Base-by-base conservation (phyloP, 2,113 vertebrate species). In the Struthio camelus region DNA sequence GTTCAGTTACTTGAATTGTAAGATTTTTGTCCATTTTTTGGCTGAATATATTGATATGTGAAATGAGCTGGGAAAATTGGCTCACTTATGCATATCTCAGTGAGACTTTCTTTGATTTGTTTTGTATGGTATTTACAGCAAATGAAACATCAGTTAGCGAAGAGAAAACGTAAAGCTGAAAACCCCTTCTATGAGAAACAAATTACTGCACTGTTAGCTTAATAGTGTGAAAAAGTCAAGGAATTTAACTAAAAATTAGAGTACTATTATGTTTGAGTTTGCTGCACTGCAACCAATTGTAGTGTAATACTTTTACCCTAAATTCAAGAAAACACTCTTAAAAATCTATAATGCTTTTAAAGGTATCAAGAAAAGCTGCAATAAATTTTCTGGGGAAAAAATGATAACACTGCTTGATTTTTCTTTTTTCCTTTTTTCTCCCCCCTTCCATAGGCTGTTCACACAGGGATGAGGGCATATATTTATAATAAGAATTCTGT, bases 391-490 rank as follows among this genome's bases (percentile, higher is more conserved):
- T 7, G 34, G 12, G 3, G 30, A 4, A 1, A 24, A 22, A 18
- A 25, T 7, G 3, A n/a, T 69, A 77, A 44, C 24, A 6, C 66
- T 79, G 19, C 40, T 75, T 87, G 38, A 96, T 40, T 83, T 44
- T 1, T 8, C 2, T 48, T 23, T 85, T 0, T 71, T 70, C n/a
- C 19, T 10, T 66, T 27, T 62, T 24, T 13, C 27, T 15, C 9
- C 32, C 17, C 56, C 30, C 32, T 70, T 46, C 13, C 96, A n/a
- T n/a, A 99, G 99, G 99, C 99, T 66, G 99, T 98, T 98, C 99
- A 99, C 91, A 98, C 98, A 4, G 99, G 99, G 80, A 99, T 99
- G 99, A 98, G 99, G 91, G 99, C 99, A 3, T 99, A 99, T 97
- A 99, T 99, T 98, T 99, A 99, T 96, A 99, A 98, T 96, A 99